Percentiles rank a stretch among this genome's conserved stretches.
Evolutionary conservation across 2,888 invertebrate genomes (phyloP).

Genomic region (Heteromurus nitidus): DNA sequence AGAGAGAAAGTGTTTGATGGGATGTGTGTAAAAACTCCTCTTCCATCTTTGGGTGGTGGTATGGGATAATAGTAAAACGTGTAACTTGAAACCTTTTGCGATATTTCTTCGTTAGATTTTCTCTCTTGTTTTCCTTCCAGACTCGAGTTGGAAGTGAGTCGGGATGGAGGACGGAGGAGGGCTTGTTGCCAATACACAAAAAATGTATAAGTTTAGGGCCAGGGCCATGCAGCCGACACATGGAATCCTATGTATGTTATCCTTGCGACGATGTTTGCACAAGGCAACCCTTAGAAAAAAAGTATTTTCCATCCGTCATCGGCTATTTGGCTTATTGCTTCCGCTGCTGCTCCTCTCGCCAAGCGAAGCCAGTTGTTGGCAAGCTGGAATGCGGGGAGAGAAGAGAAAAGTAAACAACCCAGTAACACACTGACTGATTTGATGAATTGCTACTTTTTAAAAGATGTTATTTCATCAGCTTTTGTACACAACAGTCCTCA

Average conservation of each 20-base stretch:
- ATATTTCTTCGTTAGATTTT: slow-evolving; percentile 42
- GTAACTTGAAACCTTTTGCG: slow-evolving; percentile 9
- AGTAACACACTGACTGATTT: slow-evolving; percentile 57
- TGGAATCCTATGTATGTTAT: no score
- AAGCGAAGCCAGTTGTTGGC: no score
- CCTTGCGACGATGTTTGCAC: no score
- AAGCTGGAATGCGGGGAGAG: neutral
- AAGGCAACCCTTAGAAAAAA: slow-evolving; percentile 9
- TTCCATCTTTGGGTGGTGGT: neutral
- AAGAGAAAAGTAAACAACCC: slow-evolving; percentile 52
- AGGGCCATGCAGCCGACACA: no score
- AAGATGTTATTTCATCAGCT: slow-evolving; percentile 46
- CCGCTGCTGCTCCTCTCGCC: no score
- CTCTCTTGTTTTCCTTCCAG: neutral
- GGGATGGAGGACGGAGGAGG: no score
- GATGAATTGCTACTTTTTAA: slow-evolving; percentile 53
- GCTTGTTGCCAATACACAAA: slow-evolving; percentile 39
- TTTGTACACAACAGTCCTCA: neutral
- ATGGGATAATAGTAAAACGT: neutral
- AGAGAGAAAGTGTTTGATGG: slow-evolving; percentile 2
- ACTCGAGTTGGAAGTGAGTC: slow-evolving; percentile 1
- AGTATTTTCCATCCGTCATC: slow-evolving; percentile 55
- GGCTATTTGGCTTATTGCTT: slow-evolving; percentile 55
- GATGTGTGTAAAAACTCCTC: neutral
- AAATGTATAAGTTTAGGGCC: no score